Percentiles rank a stretch among this genome's conserved stretches.
Evolutionary conservation across 2,113 vertebrate genomes (phyloP).

Genomic region (Rhadina sibilatrix): DNA sequence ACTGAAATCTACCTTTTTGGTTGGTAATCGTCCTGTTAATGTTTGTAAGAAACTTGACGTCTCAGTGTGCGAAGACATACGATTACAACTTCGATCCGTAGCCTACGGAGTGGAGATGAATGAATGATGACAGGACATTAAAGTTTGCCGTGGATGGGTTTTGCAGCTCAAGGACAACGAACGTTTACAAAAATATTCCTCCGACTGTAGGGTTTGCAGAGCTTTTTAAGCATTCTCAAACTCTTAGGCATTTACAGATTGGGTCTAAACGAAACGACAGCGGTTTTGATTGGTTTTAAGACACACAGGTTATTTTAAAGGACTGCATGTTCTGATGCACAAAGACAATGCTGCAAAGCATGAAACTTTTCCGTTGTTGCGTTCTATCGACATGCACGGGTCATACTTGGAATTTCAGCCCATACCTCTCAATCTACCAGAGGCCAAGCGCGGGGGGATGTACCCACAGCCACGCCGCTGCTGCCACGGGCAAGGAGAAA

Average conservation of each 20-base stretch:
- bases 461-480: neutral
- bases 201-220: constrained; percentile 31
- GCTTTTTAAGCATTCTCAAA: constrained; percentile 22
- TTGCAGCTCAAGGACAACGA: constrained; percentile 57
- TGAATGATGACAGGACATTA: constrained; percentile 95
- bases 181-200: constrained; percentile 46
- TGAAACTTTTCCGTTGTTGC: constrained; percentile 61
- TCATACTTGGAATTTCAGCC: constrained; percentile 7
- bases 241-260: constrained; percentile 13
- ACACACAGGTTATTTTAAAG: neutral
- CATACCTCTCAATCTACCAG: constrained; percentile 72
- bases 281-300: neutral
- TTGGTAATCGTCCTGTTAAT: constrained; percentile 99
- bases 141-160: constrained; percentile 66
- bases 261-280: constrained; percentile 24
- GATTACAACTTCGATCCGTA: constrained; percentile 99
- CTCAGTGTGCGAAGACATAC: constrained; percentile 99
- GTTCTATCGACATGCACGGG: constrained; percentile 59
- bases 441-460: neutral
- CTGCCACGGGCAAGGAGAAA: neutral
- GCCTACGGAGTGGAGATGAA: constrained; percentile 97
- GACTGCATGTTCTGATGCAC: constrained; percentile 47
- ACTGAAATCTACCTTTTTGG: constrained; percentile 97
- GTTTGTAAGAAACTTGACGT: constrained; percentile 99
- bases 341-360: constrained; percentile 75